phyloP scores from a whole-genome alignment of 2,797 vertebrate species.

The Muscicapa comitata region DNA sequence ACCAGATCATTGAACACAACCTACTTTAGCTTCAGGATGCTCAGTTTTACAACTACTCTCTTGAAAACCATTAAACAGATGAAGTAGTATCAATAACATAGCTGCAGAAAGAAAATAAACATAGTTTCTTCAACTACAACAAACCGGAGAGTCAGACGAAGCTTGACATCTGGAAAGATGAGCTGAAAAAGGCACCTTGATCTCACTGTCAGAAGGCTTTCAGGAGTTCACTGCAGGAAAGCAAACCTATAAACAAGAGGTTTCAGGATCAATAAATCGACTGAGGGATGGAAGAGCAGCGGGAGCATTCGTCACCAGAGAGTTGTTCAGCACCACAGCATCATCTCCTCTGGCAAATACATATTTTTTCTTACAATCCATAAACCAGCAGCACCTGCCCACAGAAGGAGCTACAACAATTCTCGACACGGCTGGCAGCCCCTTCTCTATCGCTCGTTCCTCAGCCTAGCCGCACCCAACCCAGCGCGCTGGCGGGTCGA shows the following conservation, averaged over 20 bases:
- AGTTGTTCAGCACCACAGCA: fast-evolving
- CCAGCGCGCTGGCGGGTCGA: background rate
- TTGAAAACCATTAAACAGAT: background rate
- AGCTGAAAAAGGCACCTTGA: background rate
- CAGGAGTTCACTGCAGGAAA: background rate
- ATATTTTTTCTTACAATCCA: fast-evolving
- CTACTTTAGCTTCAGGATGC: background rate
- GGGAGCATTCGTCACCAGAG: fast-evolving
- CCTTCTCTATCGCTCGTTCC: background rate
- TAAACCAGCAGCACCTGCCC: background rate
- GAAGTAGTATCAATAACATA: fast-evolving
- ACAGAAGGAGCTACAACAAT: background rate
- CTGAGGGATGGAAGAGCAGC: background rate
- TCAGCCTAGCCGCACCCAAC: background rate
- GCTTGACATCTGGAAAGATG: no score
- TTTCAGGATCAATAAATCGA: fast-evolving
- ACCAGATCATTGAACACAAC: background rate
- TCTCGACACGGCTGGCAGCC: background rate
- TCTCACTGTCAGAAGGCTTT: fast-evolving
- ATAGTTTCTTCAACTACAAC: background rate
- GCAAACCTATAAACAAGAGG: background rate
- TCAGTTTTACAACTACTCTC: background rate
- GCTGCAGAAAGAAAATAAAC: background rate
- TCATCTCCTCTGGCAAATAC: fast-evolving
- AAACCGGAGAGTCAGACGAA: background rate